Conservation (phyloP, 2,888 invertebrate species). For the Germaria angustata region DNA sequence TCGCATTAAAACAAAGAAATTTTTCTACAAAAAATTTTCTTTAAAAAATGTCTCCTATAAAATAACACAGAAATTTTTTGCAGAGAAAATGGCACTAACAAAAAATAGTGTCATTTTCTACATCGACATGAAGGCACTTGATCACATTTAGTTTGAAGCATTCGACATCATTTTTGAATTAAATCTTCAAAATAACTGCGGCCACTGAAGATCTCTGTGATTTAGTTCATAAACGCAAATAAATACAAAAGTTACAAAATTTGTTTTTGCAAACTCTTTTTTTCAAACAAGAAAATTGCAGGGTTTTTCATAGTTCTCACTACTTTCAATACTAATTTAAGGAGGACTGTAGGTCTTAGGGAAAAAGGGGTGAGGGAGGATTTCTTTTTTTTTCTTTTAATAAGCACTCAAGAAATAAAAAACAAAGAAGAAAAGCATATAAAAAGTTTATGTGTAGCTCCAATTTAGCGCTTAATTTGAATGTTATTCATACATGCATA, state of each 20-base stretch:
- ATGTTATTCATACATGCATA: constrained; percentile 70
- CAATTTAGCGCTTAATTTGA: constrained; percentile 72
- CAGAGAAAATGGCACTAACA: no score
- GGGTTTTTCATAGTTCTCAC: not conserved
- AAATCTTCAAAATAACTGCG: not conserved
- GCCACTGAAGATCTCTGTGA: not conserved
- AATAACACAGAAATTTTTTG: no score
- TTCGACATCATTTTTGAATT: no score
- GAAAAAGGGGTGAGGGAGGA: not conserved
- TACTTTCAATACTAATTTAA: constrained; percentile 11
- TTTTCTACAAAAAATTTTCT: no score
- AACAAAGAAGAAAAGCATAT: not conserved
- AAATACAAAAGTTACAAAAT: constrained; percentile 34
- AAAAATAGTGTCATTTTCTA: no score
- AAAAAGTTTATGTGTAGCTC: constrained; percentile 59
- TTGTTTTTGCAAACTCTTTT: constrained; percentile 18
- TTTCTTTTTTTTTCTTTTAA: not conserved
- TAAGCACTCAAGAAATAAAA: not conserved
- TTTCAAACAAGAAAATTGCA: not conserved
- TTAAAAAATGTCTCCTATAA: no score
- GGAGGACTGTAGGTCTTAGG: not conserved
- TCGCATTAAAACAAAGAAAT: no score
- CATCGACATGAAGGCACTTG: no score
- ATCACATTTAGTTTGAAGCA: no score
- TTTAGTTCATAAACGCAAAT: not conserved